A percentile compares a stretch with the other conserved stretches of the same genome.
phyloP scores from a whole-genome alignment of 2,888 invertebrate species.

The Anthrax anthrax region DNA sequence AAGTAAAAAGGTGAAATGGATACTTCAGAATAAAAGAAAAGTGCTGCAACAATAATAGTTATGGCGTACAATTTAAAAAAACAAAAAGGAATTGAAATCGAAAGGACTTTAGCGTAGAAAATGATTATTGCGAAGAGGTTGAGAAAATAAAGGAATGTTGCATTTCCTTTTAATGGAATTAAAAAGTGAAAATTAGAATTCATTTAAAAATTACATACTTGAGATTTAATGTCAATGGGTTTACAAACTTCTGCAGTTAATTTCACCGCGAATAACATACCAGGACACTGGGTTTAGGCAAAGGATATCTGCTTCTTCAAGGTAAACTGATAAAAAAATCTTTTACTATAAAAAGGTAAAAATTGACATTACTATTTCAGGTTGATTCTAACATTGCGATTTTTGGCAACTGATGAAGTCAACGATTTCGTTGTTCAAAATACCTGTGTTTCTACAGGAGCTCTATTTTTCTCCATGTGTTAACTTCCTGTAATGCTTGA shows the following conservation, averaged over 20 bases:
- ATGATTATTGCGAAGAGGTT: background rate
- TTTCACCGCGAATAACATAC: background rate
- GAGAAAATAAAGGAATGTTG: background rate
- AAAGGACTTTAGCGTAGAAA: background rate
- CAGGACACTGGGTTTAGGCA: background rate
- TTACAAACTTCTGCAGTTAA: background rate
- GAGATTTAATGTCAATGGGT: background rate
- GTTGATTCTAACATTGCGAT: conserved; percentile 1
- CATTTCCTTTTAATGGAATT: background rate
- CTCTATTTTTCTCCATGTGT: too few species aligned
- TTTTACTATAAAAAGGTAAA: background rate
- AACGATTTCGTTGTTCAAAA: too few species aligned
- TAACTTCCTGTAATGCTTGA: too few species aligned
- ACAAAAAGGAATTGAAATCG: background rate
- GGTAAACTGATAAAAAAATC: background rate
- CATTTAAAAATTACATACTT: background rate
- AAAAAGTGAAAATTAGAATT: background rate
- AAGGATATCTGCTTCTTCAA: background rate
- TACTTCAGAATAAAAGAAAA: background rate
- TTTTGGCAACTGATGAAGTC: conserved; percentile 2
- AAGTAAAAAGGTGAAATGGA: too few species aligned
- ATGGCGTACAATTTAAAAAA: background rate
- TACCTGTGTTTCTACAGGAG: too few species aligned
- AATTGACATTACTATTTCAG: background rate
- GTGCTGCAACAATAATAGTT: background rate